A percentile compares a stretch with the other conserved stretches of the same genome.
Conservation (phyloP, 2,888 invertebrate genomes). For the Ceriagrion tenellum region DNA sequence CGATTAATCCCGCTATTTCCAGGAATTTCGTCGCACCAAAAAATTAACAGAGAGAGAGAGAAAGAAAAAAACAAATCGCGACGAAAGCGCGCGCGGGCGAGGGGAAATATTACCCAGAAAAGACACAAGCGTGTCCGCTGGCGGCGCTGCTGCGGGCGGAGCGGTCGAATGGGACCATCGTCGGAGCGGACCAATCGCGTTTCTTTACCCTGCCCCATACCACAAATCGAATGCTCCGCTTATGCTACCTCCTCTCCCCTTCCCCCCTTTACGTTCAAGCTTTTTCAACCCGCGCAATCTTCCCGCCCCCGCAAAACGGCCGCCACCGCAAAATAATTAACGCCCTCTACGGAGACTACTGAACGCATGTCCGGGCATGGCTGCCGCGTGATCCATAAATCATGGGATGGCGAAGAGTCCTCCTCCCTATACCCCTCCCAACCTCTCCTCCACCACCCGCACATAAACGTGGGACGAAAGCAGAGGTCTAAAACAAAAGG, state of each 20-base stretch:
- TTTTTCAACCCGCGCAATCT: neutral
- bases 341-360: neutral
- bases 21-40: neutral
- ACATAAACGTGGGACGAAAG: neutral
- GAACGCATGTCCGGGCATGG: neutral
- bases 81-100: neutral
- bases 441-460: neutral
- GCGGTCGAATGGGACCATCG: neutral
- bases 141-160: neutral
- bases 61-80: neutral
- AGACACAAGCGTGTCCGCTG: neutral
- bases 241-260: neutral
- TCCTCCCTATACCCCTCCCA: neutral
- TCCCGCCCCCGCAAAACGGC: neutral
- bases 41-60: neutral
- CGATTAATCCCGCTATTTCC: neutral
- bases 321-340: slow-evolving; percentile 25
- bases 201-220: neutral
- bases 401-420: neutral
- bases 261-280: neutral
- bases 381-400: slow-evolving; percentile 36
- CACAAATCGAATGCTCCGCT: neutral
- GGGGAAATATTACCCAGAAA: neutral
- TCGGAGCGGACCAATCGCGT: neutral
- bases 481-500: neutral